Base-by-base conservation (phyloP, 2,888 invertebrate genomes). In the Parelbella ahira region DNA sequence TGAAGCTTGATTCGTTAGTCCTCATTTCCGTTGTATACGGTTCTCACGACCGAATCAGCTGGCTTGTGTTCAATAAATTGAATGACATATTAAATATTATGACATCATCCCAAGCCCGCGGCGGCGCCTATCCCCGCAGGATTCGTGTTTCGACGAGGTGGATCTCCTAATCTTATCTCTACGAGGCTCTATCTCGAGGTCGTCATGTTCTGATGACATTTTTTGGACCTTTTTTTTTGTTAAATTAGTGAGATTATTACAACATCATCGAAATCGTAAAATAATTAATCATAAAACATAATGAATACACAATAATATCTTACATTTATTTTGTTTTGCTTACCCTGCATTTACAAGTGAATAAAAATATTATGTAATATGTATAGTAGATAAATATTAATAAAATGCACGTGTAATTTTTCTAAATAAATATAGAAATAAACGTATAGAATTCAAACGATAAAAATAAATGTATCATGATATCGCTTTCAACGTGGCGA, bases 121-220 rank as follows among this genome's bases (percentile, higher is more conserved):
- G 7, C 15, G 13, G 13, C 13, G 28, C 8, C 13, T 8, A 11
- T 12, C 3, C 28, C 8, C 7, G 7, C 28, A 7, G 9, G 15
- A 13, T 12, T 47, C 41, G 37, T 36, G 28, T 49, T 50, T 52
- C 49, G 43, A 38, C 30, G 23, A 27, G 30, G 21, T 37, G 25
- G 34, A 51, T 51, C 46, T 48, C 23, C 47, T 54, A 70, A 79
- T 79, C 77, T 79, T 78, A 80, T 81, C 79, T 72, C n/a, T 8
- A 36, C 54, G 63, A 55, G 59, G 61, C 55, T 46, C 37, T 44
- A 45, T 49, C 46, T 38, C 52, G 53, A 42, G 50, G 50, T 44
- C 54, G 54, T 56, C 56, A 56, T 25, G 19, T 27, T 19, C 27
- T 28, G 20, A 9, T 6, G 4, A 6, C 1, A 10, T 37, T 15